Evolutionary conservation across 35 echinoderm and acorn worm species (phyloP).

Genomic region (Patiria miniata): DNA sequence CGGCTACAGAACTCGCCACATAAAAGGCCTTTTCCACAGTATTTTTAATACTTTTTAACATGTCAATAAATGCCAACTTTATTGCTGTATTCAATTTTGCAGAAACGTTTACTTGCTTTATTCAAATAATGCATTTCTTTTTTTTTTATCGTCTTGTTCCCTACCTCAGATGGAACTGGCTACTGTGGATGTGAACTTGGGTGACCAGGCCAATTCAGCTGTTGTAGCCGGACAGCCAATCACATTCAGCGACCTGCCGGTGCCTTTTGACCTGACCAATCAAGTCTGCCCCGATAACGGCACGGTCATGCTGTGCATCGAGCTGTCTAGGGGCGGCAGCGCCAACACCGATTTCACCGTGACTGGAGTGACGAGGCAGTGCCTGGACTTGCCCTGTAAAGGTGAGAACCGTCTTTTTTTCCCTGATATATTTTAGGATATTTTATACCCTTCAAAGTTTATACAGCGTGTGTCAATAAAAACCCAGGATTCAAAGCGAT

Average conservation of each 20-base stretch:
- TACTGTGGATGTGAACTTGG: background rate
- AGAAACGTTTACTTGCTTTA: no score
- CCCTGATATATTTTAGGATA: no score
- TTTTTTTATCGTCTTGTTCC: no score
- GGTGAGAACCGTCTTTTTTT: background rate
- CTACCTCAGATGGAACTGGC: background rate
- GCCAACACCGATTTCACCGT: background rate
- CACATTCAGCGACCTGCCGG: background rate
- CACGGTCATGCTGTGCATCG: background rate
- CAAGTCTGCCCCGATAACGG: background rate
- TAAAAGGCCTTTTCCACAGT: no score
- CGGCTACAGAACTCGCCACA: no score
- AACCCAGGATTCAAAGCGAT: no score
- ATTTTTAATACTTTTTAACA: no score
- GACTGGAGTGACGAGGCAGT: background rate
- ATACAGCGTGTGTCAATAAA: no score
- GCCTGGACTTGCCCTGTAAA: background rate
- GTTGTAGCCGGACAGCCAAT: background rate
- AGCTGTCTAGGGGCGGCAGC: background rate
- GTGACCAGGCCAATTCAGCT: background rate
- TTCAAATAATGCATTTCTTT: no score
- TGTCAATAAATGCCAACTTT: no score
- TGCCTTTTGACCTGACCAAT: constrained; percentile 31
- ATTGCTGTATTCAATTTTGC: no score
- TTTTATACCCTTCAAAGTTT: no score